These are phyloP conservation scores for Elgaria multicarinata DNA, from an alignment of 2,113 vertebrate genomes.

Conservation along the genomic window DNA sequence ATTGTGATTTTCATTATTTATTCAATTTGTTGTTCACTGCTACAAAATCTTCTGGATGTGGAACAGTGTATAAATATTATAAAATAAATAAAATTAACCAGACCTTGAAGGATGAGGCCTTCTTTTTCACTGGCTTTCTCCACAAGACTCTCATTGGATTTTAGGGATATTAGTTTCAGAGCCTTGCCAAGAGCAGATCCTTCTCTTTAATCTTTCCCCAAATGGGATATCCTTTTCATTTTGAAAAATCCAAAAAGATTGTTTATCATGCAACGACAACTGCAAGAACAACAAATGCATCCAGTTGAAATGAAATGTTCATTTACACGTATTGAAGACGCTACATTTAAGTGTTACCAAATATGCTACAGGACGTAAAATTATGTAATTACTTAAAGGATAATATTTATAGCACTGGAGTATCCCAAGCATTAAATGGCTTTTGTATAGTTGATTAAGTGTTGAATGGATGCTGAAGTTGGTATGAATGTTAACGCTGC, in stretches of 20 bases:
- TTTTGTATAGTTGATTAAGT: slow-evolving; percentile 43
- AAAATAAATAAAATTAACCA: no score
- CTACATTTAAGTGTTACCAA: slow-evolving; percentile 28
- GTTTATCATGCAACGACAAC: background rate
- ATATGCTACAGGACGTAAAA: slow-evolving; percentile 37
- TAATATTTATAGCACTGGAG: slow-evolving; percentile 35
- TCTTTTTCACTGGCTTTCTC: background rate
- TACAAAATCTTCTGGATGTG: no score
- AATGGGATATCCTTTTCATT: background rate
- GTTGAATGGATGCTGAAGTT: slow-evolving; percentile 29
- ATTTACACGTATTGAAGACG: slow-evolving; percentile 14
- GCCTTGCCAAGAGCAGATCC: background rate
- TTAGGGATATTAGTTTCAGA: background rate
- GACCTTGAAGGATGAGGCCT: background rate
- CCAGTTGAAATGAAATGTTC: background rate
- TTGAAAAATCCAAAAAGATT: background rate
- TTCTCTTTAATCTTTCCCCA: background rate
- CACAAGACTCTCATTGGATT: background rate
- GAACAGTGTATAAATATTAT: no score
- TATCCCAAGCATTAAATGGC: slow-evolving; percentile 39
- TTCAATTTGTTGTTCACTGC: no score
- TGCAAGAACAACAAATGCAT: background rate
- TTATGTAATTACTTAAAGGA: slow-evolving; percentile 35
- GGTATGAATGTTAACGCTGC: slow-evolving; percentile 14
- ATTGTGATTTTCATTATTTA: no score